Base-by-base conservation (phyloP, 2,888 invertebrate species). In the Dastarcus helophoroides region DNA sequence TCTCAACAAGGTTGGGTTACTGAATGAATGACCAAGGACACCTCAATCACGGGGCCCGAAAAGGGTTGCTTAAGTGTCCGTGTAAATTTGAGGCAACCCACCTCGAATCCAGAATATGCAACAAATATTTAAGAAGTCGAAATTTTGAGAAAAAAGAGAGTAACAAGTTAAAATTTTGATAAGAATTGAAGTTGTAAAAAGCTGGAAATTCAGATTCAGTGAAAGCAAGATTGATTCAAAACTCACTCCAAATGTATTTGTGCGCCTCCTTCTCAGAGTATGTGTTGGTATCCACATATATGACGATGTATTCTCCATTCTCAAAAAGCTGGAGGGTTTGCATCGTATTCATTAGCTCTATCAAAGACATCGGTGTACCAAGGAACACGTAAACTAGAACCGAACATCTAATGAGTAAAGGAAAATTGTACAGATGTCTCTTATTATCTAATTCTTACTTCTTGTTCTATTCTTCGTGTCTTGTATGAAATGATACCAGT, bases 301-400 rank as follows among this genome's bases (percentile, higher is more conserved):
- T 89, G 37, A 97, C 85, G 71, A 91, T 82, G 62, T 95, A 95
- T 56, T 94, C 88, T 13, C 94, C 93, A 40, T 85, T 79, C 32
- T 83, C 81, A 54, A 94, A 82, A 35, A 94, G 63, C 42, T 88
- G 82, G 22, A 80, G 71, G 16, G 80, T 79, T 54, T 93, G 85
- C 88, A 97, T 89, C 12, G 82, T 79, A 17, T 76, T 73, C 83
- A 94, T 88, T 69, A 95, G 79, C 46, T 90, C 88, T 38, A 89
- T 79, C 31, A 95, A 69, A 3, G 84, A 80, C 35, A 77, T 70
- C n/a, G 82, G 69, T 12, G 83, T 78, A 0, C 94, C 94, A 53
- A 97, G 69, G 58, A 94, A 89, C 28, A 97, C 85, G 58, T 95
- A 97, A 57, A 97, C 94, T 90, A 68, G 32, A 76, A 73, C 41